Evolutionary conservation across 2,888 invertebrate genomes (phyloP), one percentile per base, ranked within the genome.

Genomic region (Hemistola chrysoprasaria): DNA sequence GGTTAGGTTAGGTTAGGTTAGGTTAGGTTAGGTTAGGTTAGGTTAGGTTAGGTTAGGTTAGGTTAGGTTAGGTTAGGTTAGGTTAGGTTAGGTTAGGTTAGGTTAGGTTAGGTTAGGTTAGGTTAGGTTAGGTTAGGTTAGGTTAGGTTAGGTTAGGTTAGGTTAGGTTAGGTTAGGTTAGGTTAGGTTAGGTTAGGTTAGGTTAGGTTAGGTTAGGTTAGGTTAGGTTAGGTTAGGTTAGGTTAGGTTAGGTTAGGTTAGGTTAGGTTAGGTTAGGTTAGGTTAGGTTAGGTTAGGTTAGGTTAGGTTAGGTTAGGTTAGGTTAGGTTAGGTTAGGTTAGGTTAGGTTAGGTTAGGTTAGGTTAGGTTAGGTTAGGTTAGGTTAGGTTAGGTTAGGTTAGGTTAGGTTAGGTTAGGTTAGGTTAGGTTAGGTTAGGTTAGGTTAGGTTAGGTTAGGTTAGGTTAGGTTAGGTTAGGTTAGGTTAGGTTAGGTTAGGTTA

Each of bases 211-310:
- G 36, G 36, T 28, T 36, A 36, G 36, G 36, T 28, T 36, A 36
- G 36, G 36, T 36, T 36, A 36, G 36, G 36, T 36, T 36, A 36
- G 36, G 36, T 28, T 36, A 36, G 36, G 36, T 28, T 36, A 28
- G 36, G 36, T 20, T 30, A 30, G 29, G 28, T 22, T 37, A 24
- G 23, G 24, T n/a, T 23, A 11, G 16, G 20, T 26, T 21, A 21
- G 21, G 21, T 21, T 21, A 21, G 11, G 47, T 49, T 47, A 49
- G 49, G 49, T 49, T 52, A 49, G 46, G 49, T 49, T 49, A 49
- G 46, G 47, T 49, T 47, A 49, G 44, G 49, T 49, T 53, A 49
- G 53, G 49, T 49, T 48, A 33, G 31, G 28, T 49, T 38, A 38
- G 38, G 42, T 42, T 42, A 42, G 42, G 42, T 42, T 42, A 42